A percentile compares a stretch with the other conserved stretches of the same genome.
Evolutionary conservation across 2,888 invertebrate species (phyloP).

Genomic region (Carpatolechia fugitivella): DNA sequence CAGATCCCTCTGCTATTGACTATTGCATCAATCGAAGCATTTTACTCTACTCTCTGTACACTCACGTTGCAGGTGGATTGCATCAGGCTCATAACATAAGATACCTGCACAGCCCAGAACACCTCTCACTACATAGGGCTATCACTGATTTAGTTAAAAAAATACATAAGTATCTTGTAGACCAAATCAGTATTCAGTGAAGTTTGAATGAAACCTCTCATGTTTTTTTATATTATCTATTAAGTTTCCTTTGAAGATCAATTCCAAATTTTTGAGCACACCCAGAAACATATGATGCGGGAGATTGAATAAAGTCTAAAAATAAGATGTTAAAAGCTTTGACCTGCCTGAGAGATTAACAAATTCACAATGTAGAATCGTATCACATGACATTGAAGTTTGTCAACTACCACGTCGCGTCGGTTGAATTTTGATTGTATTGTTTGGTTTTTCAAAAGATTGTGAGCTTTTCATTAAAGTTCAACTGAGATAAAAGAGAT

Average conservation of each 20-base stretch:
- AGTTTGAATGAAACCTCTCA: too few species aligned
- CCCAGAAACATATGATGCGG: background rate
- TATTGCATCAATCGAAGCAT: constrained; percentile 51
- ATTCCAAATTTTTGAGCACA: too few species aligned
- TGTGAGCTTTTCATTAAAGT: too few species aligned
- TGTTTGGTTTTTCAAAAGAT: background rate
- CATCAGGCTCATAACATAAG: constrained; percentile 49
- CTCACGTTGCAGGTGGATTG: constrained; percentile 48
- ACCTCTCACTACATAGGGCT: constrained; percentile 59
- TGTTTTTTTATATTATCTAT: too few species aligned
- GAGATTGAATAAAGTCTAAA: background rate
- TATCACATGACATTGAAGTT: constrained; percentile 13
- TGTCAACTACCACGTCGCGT: background rate
- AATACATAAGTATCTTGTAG: too few species aligned
- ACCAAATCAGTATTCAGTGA: too few species aligned
- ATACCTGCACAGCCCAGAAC: constrained; percentile 29
- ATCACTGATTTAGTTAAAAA: constrained; percentile 22
- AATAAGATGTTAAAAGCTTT: constrained; percentile 6
- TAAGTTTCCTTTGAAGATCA: too few species aligned
- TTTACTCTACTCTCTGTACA: constrained; percentile 52
- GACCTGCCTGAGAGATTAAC: constrained; percentile 10
- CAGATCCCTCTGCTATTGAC: constrained; percentile 32
- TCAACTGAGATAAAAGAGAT: too few species aligned
- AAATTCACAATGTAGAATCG: background rate
- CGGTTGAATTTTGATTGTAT: background rate